Evolutionary conservation across 2,797 vertebrate genomes (phyloP), one percentile per base, ranked within the genome.

Genomic region (Argyrosomus regius): DNA sequence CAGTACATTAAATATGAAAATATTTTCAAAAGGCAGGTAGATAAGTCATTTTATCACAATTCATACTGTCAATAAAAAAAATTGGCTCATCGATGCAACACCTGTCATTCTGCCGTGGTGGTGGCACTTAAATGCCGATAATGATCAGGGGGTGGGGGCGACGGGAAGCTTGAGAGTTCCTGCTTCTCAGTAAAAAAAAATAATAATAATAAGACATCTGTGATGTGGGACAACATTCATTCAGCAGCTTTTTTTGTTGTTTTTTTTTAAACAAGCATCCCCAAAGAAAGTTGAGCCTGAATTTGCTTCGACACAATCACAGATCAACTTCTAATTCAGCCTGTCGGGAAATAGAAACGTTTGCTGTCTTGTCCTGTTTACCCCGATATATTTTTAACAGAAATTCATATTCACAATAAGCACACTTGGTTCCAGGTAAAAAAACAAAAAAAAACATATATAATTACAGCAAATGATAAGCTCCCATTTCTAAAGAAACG

Each of bases 1-100:
- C 72, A 84, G 86, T 84, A 89, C 81, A 89, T 95, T 95, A 95
- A 95, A 95, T 94, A 95, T 87, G 66, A 91, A 92, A 83, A 90
- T 65, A 74, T 84, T 82, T 81, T 77, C 56, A 92, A 93, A 92
- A 91, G 80, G 72, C 67, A 92, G 84, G 86, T 91, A 91, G 86
- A 87, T 80, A 79, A 70, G 86, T 90, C 74, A 87, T 84, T 80
- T 85, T 80, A 90, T 92, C 83, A 90, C 85, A 91, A 91, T 83
- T 91, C 68, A 87, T 84, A 82, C 69, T 59, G 73, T 84, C 85
- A 82, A 89, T 83, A 91, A 87, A 83, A 92, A 90, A 87, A 93
- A 88, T 92, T 95, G 95, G 95, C 95, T 96, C 95, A 95, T 93
- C 75, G 17, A 94, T 86, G 93, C 93, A 93, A 93, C 68, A 86